These are phyloP conservation scores for Meloe dianella DNA, from an alignment of 2,888 invertebrate species.

Conservation along the genomic window DNA sequence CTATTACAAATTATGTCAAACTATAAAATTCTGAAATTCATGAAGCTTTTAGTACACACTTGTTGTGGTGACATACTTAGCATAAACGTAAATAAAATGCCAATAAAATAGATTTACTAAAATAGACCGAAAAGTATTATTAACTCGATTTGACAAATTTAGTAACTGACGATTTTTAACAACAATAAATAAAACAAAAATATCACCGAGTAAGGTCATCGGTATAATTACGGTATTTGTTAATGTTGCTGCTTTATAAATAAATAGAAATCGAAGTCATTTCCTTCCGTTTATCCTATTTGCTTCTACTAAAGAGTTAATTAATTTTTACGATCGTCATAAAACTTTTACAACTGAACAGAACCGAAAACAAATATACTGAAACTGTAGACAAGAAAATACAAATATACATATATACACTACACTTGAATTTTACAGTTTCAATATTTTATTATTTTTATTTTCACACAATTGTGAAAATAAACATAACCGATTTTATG, in stretches of 20 bases:
- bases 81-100: not conserved
- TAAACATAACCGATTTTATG: no score
- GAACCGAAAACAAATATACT: conserved; percentile 14
- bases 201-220: not conserved
- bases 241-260: not conserved
- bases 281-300: not conserved
- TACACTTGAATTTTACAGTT: no score
- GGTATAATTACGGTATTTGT: not conserved
- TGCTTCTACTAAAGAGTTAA: conserved; percentile 14
- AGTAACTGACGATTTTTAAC: not conserved
- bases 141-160: not conserved
- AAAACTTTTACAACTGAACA: conserved; percentile 21
- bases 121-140: not conserved
- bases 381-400: not conserved
- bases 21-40: not conserved
- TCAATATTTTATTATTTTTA: no score
- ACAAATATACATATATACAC: no score
- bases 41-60: not conserved
- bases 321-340: conserved; percentile 23
- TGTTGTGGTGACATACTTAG: not conserved
- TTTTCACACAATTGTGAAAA: no score
- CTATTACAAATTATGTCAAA: not conserved
- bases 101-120: not conserved
- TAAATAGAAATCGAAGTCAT: conserved; percentile 4
- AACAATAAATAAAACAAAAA: not conserved